phyloP scores from a whole-genome alignment of 1,140 invertebrate genomes.

The Drosophila bocqueti region DNA sequence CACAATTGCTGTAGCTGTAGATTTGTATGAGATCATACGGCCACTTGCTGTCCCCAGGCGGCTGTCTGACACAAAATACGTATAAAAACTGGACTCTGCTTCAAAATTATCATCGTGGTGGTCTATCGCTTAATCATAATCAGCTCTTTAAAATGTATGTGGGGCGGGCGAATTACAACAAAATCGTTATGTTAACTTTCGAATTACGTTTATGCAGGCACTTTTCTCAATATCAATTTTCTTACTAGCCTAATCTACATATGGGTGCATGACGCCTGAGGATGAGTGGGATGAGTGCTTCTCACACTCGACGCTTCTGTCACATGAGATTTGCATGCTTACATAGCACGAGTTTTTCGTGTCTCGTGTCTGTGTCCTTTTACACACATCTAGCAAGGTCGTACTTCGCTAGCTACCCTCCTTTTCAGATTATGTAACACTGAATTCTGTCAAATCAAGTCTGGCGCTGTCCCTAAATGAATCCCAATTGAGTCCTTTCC shows the following conservation, averaged over 20 bases:
- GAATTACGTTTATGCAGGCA: conserved; percentile 85
- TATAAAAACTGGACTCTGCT: conserved; percentile 41
- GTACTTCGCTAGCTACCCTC: conserved; percentile 20
- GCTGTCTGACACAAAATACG: conserved; percentile 24
- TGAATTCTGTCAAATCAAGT: conserved; percentile 34
- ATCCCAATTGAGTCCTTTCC: conserved; percentile 10
- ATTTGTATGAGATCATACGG: conserved; percentile 73
- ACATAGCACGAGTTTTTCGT: conserved; percentile 27
- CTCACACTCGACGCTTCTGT: conserved; percentile 25
- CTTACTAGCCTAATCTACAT: conserved; percentile 55
- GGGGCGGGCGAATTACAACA: conserved; percentile 11
- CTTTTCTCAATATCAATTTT: conserved; percentile 92
- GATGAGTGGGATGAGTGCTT: conserved; percentile 20
- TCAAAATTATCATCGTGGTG: conserved; percentile 17
- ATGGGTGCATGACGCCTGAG: conserved; percentile 21
- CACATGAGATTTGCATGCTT: conserved; percentile 63
- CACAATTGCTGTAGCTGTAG: conserved; percentile 53
- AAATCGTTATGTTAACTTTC: conserved; percentile 52
- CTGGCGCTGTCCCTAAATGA: conserved; percentile 43
- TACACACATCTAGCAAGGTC: conserved; percentile 38
- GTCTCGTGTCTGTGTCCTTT: conserved; percentile 9
- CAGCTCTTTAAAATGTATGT: conserved; percentile 46
- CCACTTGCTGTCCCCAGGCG: conserved; percentile 20
- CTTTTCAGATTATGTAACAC: conserved; percentile 21
- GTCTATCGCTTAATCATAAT: conserved; percentile 46